A percentile compares a stretch with the other conserved stretches of the same genome.
Conservation (phyloP, 2,113 vertebrate species). For the Furnarius figulus region DNA sequence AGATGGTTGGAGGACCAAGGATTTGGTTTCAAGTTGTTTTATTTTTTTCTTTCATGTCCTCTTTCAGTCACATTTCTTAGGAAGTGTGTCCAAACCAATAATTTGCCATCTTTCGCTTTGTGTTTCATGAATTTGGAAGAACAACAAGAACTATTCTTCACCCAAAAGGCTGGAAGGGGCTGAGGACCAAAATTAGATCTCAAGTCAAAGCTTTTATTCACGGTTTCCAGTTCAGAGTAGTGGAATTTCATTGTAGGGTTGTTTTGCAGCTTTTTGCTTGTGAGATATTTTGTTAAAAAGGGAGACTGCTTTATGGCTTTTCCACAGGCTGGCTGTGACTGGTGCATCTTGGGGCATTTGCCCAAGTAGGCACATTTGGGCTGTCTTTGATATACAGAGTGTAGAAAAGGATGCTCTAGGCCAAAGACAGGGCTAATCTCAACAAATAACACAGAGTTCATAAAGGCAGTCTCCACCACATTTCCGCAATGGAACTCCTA, state of each 20-base stretch:
- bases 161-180: neutral
- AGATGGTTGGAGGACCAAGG: neutral
- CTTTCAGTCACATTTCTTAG: neutral
- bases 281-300: neutral
- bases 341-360: neutral
- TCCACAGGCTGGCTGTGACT: neutral
- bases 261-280: neutral
- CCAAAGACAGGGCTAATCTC: neutral
- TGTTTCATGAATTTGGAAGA: neutral
- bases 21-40: neutral
- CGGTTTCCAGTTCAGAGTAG: neutral
- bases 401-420: neutral
- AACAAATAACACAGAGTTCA: neutral
- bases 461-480: neutral
- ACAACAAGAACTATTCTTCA: slow-evolving; percentile 19
- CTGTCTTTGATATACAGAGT: neutral
- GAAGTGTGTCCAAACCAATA: neutral
- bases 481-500: neutral
- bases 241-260: neutral
- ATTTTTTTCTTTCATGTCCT: neutral
- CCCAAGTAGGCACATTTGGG: neutral
- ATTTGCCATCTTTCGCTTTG: neutral
- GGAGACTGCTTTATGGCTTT: neutral
- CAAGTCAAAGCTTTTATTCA: slow-evolving; percentile 24
- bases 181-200: slow-evolving; percentile 28